phyloP scores from a whole-genome alignment of 2,888 invertebrate species.

The Acutogordius australiensis region DNA sequence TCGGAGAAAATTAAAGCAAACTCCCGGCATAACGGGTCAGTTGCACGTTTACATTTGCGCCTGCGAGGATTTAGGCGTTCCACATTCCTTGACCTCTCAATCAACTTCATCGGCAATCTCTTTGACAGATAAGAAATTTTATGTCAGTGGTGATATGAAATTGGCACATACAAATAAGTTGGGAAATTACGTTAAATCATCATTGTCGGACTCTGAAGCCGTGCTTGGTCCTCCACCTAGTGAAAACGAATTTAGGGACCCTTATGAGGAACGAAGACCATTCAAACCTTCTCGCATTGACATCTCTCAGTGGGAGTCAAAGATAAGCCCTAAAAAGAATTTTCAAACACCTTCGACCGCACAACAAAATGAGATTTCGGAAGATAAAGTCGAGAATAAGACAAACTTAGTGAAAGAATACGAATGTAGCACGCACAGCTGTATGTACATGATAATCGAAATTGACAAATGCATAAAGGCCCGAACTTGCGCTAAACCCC shows the following conservation, averaged over 20 bases:
- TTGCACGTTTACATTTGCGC: conserved; percentile 25
- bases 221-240: background rate
- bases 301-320: background rate
- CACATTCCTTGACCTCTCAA: conserved; percentile 14
- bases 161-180: too few species aligned
- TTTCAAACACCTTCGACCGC: too few species aligned
- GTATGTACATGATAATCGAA: conserved; percentile 72
- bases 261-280: background rate
- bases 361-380: too few species aligned
- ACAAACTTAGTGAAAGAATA: background rate
- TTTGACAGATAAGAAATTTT: too few species aligned
- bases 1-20: conserved; percentile 13
- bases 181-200: background rate
- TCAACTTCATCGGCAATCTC: too few species aligned
- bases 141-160: too few species aligned
- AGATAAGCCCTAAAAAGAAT: too few species aligned
- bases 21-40: conserved; percentile 20
- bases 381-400: conserved; percentile 30
- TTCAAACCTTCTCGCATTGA: background rate
- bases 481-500: conserved; percentile 23
- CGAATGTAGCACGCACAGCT: background rate
- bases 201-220: background rate
- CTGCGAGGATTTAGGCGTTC: conserved; percentile 25
- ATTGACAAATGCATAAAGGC: conserved; percentile 86
- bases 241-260: background rate